These are phyloP conservation scores for Brachylomia viminalis DNA, from an alignment of 2,888 invertebrate genomes.

Conservation along the genomic window DNA sequence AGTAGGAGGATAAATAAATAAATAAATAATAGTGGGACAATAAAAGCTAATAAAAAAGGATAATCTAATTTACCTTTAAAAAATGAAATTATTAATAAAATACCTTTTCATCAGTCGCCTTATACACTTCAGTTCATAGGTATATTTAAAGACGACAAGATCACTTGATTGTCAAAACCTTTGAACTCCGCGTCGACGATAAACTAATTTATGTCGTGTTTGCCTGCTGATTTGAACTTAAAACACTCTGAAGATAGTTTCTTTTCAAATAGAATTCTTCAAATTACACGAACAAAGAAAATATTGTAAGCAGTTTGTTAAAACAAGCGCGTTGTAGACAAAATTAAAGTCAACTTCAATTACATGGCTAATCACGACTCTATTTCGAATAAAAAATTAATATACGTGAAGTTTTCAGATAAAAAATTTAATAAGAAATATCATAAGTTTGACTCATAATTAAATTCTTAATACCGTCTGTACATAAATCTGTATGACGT, in stretches of 20 bases:
- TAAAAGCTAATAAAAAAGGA: neutral
- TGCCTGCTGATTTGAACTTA: slow-evolving; percentile 48
- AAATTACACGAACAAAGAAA: slow-evolving; percentile 59
- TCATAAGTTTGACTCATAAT: slow-evolving; percentile 69
- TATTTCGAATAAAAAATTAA: slow-evolving; percentile 44
- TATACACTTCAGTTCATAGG: slow-evolving; percentile 14
- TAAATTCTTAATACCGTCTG: slow-evolving; percentile 74
- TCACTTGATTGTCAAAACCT: slow-evolving; percentile 55
- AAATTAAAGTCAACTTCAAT: slow-evolving; percentile 64
- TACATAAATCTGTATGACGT: slow-evolving; percentile 77
- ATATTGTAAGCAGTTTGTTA: slow-evolving; percentile 49
- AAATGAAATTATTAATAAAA: slow-evolving; percentile 15
- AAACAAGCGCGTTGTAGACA: slow-evolving; percentile 46
- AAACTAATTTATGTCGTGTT: slow-evolving; percentile 60
- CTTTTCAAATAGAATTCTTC: slow-evolving; percentile 47
- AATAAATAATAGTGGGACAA: neutral
- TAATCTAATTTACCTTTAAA: neutral
- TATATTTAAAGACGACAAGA: slow-evolving; percentile 50
- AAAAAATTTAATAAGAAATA: slow-evolving; percentile 66
- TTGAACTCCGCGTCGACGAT: slow-evolving; percentile 45
- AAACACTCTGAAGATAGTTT: slow-evolving; percentile 46
- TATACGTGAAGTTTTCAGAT: slow-evolving; percentile 47
- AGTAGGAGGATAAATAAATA: no score
- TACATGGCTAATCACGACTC: slow-evolving; percentile 53
- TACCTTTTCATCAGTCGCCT: neutral